Conservation (phyloP, 1,140 invertebrate species). For the Lordiphosa mommai region DNA sequence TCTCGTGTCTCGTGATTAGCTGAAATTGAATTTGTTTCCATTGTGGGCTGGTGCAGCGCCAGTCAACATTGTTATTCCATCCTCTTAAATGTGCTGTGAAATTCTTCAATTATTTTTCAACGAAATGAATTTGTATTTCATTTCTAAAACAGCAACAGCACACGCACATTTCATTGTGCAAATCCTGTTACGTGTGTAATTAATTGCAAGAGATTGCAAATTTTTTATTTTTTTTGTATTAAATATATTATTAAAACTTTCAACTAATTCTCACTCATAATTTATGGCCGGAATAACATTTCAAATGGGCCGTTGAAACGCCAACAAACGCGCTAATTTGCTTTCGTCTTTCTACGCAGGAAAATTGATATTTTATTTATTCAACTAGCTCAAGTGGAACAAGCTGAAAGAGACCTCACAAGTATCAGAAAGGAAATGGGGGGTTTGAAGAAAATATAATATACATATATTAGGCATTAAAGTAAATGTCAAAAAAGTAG, state of each 20-base stretch:
- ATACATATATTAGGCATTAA: no score
- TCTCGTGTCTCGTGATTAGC: constrained; percentile 54
- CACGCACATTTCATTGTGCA: constrained; percentile 49
- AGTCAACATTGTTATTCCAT: constrained; percentile 11
- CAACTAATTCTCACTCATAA: constrained; percentile 31
- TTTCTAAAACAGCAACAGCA: constrained; percentile 15
- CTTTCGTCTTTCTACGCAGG: no score
- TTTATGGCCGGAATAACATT: neutral
- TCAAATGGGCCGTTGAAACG: no score
- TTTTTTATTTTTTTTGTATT: constrained; percentile 12
- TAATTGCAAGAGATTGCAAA: constrained; percentile 50
- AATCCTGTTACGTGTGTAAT: constrained; percentile 46
- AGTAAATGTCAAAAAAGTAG: no score
- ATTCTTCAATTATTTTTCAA: constrained; percentile 42
- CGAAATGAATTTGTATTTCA: constrained; percentile 32
- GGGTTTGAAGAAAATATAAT: no score
- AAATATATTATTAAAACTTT: constrained; percentile 25
- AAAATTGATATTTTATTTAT: no score
- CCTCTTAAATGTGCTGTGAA: constrained; percentile 34
- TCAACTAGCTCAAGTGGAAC: no score
- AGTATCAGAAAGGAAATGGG: no score
- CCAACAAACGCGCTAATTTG: no score
- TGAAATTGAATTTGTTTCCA: constrained; percentile 50
- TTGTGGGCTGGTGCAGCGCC: constrained; percentile 8
- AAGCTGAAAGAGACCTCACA: no score